phyloP scores from a whole-genome alignment of 2,113 vertebrate genomes.

The Falcunculus frontatus region DNA sequence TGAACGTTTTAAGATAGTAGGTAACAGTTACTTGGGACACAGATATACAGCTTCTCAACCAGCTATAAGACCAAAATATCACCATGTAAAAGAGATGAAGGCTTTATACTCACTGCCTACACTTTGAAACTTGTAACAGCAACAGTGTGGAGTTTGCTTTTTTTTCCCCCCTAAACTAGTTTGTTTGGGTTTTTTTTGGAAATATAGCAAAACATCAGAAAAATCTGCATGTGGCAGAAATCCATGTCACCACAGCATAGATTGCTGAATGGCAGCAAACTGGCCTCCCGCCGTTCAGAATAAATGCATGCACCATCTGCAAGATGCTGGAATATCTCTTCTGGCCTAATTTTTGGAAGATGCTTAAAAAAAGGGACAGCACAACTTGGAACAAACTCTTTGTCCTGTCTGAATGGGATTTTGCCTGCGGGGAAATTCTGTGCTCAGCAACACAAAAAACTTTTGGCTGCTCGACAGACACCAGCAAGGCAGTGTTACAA shows the following conservation, averaged over 20 bases:
- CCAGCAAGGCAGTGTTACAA: not conserved
- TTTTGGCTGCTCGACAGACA: constrained; percentile 6
- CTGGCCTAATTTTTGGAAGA: not conserved
- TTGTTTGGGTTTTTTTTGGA: not conserved
- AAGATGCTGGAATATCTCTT: not conserved
- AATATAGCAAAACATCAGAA: not conserved
- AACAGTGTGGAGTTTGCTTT: not conserved
- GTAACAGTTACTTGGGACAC: not conserved
- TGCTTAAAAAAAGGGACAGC: not conserved
- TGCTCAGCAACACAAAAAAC: not conserved
- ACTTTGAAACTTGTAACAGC: not conserved
- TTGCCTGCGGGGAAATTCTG: not conserved
- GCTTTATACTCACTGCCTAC: not conserved
- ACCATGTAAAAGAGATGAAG: not conserved
- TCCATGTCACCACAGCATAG: not conserved
- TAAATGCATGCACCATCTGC: not conserved
- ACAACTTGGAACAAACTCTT: not conserved
- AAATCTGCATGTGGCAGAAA: not conserved
- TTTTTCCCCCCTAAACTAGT: not conserved
- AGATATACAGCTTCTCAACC: not conserved
- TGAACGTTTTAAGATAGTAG: not conserved
- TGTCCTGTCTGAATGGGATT: not conserved
- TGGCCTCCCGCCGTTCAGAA: not conserved
- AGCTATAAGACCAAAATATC: not conserved
- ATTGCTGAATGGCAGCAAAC: not conserved